Conservation (phyloP, 1,140 invertebrate genomes). For the Stenopsyche tienmushanensis region DNA sequence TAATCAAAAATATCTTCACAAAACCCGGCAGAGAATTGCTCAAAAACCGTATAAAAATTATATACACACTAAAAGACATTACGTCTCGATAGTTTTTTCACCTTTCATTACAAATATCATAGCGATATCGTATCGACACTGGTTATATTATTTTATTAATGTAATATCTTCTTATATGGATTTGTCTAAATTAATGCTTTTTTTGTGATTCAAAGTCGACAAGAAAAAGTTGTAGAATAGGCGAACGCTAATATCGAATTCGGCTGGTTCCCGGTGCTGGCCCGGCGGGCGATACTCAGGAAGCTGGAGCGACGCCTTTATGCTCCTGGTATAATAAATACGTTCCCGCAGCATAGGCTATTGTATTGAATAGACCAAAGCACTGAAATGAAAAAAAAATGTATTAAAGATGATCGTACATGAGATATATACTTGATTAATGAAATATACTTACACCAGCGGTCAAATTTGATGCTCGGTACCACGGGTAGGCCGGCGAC, state of each 20-base stretch:
- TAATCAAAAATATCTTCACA: no score
- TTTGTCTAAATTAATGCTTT: no score
- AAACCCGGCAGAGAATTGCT: no score
- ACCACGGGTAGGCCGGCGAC: conserved; percentile 50
- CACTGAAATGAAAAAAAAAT: conserved; percentile 58
- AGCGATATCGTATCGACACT: no score
- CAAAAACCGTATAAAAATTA: no score
- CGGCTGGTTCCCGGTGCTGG: conserved; percentile 1
- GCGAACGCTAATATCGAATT: conserved; percentile 8
- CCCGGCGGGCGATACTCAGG: conserved; percentile 46
- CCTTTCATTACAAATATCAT: no score
- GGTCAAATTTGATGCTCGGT: conserved; percentile 62
- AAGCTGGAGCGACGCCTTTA: conserved; percentile 57
- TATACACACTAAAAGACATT: no score
- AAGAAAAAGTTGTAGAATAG: neutral
- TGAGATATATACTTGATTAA: neutral
- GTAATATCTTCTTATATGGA: no score
- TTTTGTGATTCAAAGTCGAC: no score
- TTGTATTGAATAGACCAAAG: conserved; percentile 79
- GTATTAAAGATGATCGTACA: neutral
- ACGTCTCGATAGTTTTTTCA: no score
- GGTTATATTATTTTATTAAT: no score
- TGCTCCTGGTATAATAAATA: conserved; percentile 77
- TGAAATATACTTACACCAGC: conserved; percentile 67
- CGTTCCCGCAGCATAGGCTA: conserved; percentile 72